Evolutionary conservation across 2,797 vertebrate species (phyloP).

Genomic region (Sebastes baramenuke): DNA sequence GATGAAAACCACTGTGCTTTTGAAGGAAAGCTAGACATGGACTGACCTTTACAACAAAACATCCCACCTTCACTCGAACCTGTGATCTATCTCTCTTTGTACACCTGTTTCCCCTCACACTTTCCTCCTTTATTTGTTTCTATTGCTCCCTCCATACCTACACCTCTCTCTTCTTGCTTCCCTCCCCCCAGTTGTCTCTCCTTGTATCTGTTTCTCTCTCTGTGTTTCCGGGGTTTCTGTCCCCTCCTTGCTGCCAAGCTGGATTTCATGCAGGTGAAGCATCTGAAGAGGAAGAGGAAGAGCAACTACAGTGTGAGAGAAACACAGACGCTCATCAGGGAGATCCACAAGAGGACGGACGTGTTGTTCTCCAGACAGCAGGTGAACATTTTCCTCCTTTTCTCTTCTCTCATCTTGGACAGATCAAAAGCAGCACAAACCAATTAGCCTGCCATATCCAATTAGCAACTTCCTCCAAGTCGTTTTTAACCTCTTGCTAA

Average conservation of each 20-base stretch:
- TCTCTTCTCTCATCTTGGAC: neutral
- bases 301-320: constrained; percentile 96
- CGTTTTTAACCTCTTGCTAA: neutral
- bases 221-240: constrained; percentile 19
- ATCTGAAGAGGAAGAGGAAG: constrained; percentile 94
- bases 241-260: constrained; percentile 60
- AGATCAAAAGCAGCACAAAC: neutral
- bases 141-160: neutral
- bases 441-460: neutral
- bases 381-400: constrained; percentile 29
- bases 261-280: constrained; percentile 89
- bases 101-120: neutral
- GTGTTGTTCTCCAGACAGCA: constrained; percentile 93
- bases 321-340: constrained; percentile 92
- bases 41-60: constrained; percentile 16
- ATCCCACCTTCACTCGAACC: neutral
- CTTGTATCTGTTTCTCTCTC: neutral
- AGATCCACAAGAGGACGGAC: constrained; percentile 92
- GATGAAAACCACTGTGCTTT: constrained; percentile 11
- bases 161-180: neutral
- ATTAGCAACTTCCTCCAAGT: neutral
- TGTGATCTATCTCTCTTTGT: constrained; percentile 6
- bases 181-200: neutral
- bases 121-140: neutral
- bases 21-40: constrained; percentile 9